These are phyloP conservation scores for Centropristis striata DNA, from an alignment of 2,113 vertebrate genomes.

Conservation along the genomic window DNA sequence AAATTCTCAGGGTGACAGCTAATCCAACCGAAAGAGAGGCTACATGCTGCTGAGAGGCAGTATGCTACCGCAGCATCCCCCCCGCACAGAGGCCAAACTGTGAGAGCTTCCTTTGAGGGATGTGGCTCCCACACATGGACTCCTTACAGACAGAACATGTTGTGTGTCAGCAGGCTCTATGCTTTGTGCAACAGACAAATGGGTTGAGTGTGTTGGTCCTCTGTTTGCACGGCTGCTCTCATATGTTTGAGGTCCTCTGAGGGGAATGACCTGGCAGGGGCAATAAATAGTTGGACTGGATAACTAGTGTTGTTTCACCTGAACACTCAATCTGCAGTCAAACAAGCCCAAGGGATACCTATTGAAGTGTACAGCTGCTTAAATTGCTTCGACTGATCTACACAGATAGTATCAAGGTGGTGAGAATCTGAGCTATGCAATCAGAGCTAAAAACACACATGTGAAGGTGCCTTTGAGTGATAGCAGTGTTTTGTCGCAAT, in stretches of 20 bases:
- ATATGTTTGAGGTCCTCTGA: constrained; percentile 55
- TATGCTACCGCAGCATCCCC: constrained; percentile 37
- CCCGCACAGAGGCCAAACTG: constrained; percentile 56
- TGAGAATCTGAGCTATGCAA: constrained; percentile 39
- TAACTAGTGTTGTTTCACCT: constrained; percentile 69
- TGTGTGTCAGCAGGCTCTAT: constrained; percentile 45
- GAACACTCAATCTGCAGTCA: constrained; percentile 57
- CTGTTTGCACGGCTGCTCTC: constrained; percentile 56
- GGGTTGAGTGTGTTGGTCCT: constrained; percentile 53
- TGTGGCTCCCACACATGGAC: constrained; percentile 45
- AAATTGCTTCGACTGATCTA: constrained; percentile 38
- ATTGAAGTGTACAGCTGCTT: constrained; percentile 20
- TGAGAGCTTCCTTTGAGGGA: constrained; percentile 63
- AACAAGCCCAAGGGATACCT: constrained; percentile 37
- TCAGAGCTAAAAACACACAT: constrained; percentile 9
- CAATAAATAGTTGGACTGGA: constrained; percentile 68
- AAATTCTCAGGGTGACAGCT: background rate
- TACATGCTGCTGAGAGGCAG: constrained; percentile 12
- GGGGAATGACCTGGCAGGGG: constrained; percentile 48
- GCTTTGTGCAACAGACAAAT: constrained; percentile 53
- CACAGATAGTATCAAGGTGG: constrained; percentile 52
- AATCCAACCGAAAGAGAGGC: constrained; percentile 11
- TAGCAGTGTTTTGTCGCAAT: background rate
- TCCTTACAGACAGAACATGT: constrained; percentile 27
- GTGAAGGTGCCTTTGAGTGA: constrained; percentile 4